A percentile compares a stretch with the other conserved stretches of the same genome.
Conservation (phyloP, 2,113 vertebrate species). For the Lathamus discolor region DNA sequence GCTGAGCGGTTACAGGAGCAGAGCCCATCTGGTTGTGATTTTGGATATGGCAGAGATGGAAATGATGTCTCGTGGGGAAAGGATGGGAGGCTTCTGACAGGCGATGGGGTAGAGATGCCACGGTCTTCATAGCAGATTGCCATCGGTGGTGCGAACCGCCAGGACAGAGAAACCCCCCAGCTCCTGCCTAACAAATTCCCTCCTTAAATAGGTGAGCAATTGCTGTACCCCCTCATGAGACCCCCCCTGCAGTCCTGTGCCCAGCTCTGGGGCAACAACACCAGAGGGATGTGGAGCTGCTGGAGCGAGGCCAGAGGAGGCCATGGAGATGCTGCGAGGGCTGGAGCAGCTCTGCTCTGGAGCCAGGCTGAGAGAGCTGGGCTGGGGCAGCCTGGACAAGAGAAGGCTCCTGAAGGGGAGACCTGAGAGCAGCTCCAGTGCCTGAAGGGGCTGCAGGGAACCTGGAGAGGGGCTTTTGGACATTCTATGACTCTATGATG, state of each 20-base stretch:
- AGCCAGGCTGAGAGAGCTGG: not conserved
- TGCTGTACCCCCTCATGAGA: not conserved
- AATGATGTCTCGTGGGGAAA: not conserved
- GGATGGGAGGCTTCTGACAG: not conserved
- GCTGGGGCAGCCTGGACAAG: too few species aligned
- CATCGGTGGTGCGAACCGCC: fast-evolving
- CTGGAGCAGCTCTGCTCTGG: not conserved
- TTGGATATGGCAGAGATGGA: fast-evolving
- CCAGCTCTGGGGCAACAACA: not conserved
- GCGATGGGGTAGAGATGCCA: not conserved
- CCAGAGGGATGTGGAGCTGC: not conserved
- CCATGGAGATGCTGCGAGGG: not conserved
- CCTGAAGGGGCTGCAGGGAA: not conserved
- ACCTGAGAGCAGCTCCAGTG: not conserved
- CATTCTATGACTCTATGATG: not conserved
- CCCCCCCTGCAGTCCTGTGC: not conserved
- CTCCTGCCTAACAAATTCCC: not conserved
- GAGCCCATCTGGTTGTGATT: conserved; percentile 44
- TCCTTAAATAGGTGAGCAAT: not conserved
- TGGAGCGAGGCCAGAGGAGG: not conserved
- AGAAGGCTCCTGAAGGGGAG: not conserved
- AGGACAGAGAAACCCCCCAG: not conserved
- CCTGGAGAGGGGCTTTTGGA: not conserved
- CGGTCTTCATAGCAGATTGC: fast-evolving
- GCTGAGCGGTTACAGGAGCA: not conserved